These are phyloP conservation scores for Phaonia tiefii DNA, from an alignment of 2,888 invertebrate species.

Conservation along the genomic window DNA sequence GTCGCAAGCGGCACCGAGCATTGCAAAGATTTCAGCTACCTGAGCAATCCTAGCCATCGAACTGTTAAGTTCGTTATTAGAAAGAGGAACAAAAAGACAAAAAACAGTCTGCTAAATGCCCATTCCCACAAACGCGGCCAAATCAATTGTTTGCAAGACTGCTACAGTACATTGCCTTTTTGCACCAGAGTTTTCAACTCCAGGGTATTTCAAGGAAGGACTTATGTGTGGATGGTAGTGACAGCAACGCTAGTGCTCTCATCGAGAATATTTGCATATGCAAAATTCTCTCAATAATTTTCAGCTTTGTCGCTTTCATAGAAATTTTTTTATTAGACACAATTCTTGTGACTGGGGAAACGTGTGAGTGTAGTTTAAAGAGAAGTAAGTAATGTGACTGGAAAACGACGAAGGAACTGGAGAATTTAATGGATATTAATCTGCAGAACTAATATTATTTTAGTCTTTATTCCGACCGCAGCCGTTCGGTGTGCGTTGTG, in stretches of 20 bases:
- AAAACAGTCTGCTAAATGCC: conserved; percentile 60
- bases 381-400: no score
- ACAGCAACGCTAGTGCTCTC: conserved; percentile 20
- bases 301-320: conserved; percentile 28
- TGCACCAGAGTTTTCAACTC: neutral
- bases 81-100: conserved; percentile 16
- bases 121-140: conserved; percentile 17
- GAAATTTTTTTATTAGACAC: conserved; percentile 59
- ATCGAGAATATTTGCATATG: conserved; percentile 58
- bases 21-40: neutral
- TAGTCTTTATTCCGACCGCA: conserved; percentile 1
- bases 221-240: conserved; percentile 17
- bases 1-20: neutral
- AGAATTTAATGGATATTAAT: conserved; percentile 33
- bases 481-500: neutral
- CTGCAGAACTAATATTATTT: conserved; percentile 31
- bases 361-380: no score
- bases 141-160: conserved; percentile 16
- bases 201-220: no score
- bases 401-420: conserved; percentile 7
- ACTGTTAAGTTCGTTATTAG: conserved; percentile 55
- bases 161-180: conserved; percentile 47
- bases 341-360: conserved; percentile 36
- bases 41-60: conserved; percentile 38
- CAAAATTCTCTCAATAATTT: conserved; percentile 63